Evolutionary conservation across 2,888 invertebrate species (phyloP).

Genomic region (Galeruca laticollis): DNA sequence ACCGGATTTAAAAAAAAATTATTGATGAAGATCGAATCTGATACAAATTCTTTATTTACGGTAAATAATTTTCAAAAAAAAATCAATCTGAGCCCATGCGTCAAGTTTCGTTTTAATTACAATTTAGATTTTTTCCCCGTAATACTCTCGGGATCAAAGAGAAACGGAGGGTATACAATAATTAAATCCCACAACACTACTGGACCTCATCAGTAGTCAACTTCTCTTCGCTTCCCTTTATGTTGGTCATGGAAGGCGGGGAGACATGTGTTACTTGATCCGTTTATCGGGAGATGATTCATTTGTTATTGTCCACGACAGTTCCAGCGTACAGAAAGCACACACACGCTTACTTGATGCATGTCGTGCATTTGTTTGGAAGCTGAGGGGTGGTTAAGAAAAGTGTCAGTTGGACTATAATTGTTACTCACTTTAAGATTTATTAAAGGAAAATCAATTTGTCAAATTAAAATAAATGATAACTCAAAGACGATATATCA

Average conservation of each 20-base stretch:
- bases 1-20: background rate
- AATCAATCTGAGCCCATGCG: too few relatives aligned
- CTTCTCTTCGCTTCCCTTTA: slow-evolving; percentile 6
- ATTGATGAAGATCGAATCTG: too few relatives aligned
- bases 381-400: slow-evolving; percentile 23
- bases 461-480: background rate
- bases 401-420: slow-evolving; percentile 20
- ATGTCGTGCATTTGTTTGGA: slow-evolving; percentile 36
- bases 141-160: background rate
- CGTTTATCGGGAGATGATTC: slow-evolving; percentile 64
- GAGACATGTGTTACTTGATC: slow-evolving; percentile 65
- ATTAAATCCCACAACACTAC: slow-evolving; percentile 8
- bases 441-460: background rate
- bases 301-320: slow-evolving; percentile 63
- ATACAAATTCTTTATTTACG: too few relatives aligned
- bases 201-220: slow-evolving; percentile 18
- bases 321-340: slow-evolving; percentile 53
- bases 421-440: background rate
- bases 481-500: too few relatives aligned
- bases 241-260: slow-evolving; percentile 21
- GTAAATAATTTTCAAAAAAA: too few relatives aligned
- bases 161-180: slow-evolving; percentile 3
- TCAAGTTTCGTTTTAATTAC: slow-evolving; percentile 10
- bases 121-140: slow-evolving; percentile 7
- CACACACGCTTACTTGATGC: slow-evolving; percentile 49